phyloP scores from a whole-genome alignment of 2,113 vertebrate genomes.

The Colossoma macropomum region DNA sequence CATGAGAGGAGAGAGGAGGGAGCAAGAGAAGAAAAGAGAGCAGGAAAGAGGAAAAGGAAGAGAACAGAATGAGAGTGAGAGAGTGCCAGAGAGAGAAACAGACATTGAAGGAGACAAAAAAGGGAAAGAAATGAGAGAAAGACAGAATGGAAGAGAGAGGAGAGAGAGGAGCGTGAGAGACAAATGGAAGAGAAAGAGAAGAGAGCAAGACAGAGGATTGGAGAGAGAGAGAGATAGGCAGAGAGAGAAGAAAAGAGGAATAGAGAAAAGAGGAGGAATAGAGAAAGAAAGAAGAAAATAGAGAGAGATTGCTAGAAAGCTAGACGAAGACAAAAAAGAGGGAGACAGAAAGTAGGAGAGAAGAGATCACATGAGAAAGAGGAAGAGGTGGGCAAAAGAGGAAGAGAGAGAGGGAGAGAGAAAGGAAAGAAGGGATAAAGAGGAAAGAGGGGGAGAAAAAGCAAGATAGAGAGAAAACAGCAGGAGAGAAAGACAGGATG shows the following conservation, averaged over 20 bases:
- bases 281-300: not conserved
- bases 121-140: not conserved
- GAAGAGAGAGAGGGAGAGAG: not conserved
- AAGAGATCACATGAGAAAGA: no score
- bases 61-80: not conserved
- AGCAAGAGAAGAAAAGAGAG: not conserved
- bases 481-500: not conserved
- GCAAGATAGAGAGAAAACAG: accelerated
- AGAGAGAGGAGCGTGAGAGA: not conserved
- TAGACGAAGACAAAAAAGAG: no score
- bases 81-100: not conserved
- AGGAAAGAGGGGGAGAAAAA: not conserved
- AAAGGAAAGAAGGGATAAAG: no score
- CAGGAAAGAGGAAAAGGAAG: not conserved
- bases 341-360: no score
- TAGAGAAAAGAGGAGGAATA: not conserved
- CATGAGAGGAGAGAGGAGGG: no score
- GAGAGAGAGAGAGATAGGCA: not conserved
- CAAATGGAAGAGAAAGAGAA: no score
- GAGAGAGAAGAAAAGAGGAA: not conserved
- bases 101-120: not conserved
- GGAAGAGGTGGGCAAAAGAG: no score
- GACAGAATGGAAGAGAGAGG: not conserved
- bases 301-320: not conserved
- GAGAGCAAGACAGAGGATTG: not conserved